Conservation (phyloP, 1,140 invertebrate genomes). For the Augochlora pura region DNA sequence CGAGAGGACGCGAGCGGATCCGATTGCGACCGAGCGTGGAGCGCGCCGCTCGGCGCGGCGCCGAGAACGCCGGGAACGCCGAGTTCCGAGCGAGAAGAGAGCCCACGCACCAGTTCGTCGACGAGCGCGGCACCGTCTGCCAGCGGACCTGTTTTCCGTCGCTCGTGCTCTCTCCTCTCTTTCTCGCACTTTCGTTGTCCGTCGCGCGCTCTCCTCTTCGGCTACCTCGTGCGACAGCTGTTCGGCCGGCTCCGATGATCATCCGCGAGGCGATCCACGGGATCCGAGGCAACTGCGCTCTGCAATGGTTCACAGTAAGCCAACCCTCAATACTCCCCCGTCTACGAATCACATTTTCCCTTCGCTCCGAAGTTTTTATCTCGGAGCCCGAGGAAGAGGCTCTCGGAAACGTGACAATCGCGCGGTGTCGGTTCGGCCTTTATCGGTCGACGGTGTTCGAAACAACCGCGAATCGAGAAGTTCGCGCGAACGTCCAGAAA, state of each 20-base stretch:
- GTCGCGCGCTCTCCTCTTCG: neutral
- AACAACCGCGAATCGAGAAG: too few species aligned
- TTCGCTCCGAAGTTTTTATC: too few species aligned
- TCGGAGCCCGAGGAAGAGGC: too few species aligned
- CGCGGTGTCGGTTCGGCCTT: too few species aligned
- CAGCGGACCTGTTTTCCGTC: neutral
- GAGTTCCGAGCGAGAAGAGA: neutral
- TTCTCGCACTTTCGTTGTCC: neutral
- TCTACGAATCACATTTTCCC: neutral
- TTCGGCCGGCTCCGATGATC: constrained; percentile 29
- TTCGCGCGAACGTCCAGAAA: too few species aligned
- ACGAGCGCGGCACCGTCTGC: constrained; percentile 57
- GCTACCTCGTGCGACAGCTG: constrained; percentile 29
- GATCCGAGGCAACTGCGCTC: constrained; percentile 14
- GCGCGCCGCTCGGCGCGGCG: constrained; percentile 16
- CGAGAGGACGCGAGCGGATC: neutral
- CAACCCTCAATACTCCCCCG: neutral
- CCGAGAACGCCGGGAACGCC: too few species aligned
- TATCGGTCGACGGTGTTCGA: too few species aligned
- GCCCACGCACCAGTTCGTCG: constrained; percentile 65
- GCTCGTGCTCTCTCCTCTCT: neutral
- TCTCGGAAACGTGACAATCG: too few species aligned
- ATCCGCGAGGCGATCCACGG: constrained; percentile 34
- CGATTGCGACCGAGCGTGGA: neutral
- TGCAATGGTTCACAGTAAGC: constrained; percentile 48